Evolutionary conservation across 2,113 vertebrate genomes (phyloP), one percentile per base, ranked within the genome.

Genomic region (Hypanus sabinus): DNA sequence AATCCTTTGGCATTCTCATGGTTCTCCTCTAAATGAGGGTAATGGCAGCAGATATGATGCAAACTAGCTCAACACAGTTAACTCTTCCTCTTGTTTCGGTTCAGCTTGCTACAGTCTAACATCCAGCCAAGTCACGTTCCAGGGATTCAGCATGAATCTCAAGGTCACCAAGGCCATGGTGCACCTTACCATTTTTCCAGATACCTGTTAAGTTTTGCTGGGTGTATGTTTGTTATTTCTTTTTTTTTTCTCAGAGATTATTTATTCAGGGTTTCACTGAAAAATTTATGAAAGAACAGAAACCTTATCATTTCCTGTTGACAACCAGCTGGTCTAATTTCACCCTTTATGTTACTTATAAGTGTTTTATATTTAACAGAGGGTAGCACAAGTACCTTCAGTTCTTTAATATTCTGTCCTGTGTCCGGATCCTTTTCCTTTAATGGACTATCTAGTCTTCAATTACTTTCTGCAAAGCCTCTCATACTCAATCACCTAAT

Each of bases 11-110:
- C 90, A 70, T 20, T 24, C 62, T 83, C 80, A 83, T 11, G 24
- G 38, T 85, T 85, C 81, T 92, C 65, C 88, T 68, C 65, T 33
- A 73, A 70, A 93, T 46, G 90, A 73, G 68, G 90, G 90, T 93
- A 73, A 93, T 93, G 38, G 70, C 65, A 93, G 70, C 70, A 68
- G 38, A 7, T 38, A 68, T 16, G 70, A 8, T 68, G 38, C 90
- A 11, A 33, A 27, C 4, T 33, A 93, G 36, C 68, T 11, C 36
- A 73, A 68, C 70, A 27, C 90, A 30, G 36, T 73, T 73, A 68
- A 24, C 18, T 73, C 90, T 27, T 36, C 90, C 68, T 73, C 22
- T 68, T 93, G 36, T 46, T 33, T 73, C 22, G 16, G 33, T 92
- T 92, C 36, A 71, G 33, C 90, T 71, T 93, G 90, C 88, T 38